Conservation (phyloP, 2,888 invertebrate species). For the Eurytoma adleriae region DNA sequence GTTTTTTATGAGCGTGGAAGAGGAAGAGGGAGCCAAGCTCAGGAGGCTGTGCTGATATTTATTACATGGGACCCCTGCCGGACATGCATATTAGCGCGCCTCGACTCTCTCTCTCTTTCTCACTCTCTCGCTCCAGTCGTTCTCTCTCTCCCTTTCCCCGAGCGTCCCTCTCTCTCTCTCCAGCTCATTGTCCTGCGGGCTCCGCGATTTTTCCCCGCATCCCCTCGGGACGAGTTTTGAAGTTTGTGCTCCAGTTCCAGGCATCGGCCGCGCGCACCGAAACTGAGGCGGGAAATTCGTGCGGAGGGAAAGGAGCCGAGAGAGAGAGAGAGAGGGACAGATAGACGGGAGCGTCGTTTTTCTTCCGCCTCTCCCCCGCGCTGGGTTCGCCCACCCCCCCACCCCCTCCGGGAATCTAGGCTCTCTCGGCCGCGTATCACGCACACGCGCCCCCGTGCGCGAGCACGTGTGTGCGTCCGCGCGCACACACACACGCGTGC, state of each 20-base stretch:
- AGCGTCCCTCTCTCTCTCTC: neutral
- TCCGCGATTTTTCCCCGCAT: neutral
- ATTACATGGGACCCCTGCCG: slow-evolving; percentile 74
- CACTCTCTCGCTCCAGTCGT: slow-evolving; percentile 30
- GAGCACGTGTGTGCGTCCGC: neutral
- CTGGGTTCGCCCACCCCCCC: neutral
- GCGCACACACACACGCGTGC: neutral
- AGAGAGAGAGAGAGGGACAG: neutral
- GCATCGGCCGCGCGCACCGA: neutral
- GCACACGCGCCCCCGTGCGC: neutral
- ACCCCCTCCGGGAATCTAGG: neutral
- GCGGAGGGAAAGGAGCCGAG: neutral
- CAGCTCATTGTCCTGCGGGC: neutral
- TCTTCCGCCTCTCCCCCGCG: neutral
- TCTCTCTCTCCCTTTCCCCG: neutral
- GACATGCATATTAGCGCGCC: slow-evolving; percentile 73
- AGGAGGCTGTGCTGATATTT: slow-evolving; percentile 63
- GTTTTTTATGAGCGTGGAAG: slow-evolving; percentile 76
- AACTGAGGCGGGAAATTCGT: neutral
- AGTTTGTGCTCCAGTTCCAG: slow-evolving; percentile 32
- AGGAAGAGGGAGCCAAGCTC: slow-evolving; percentile 72
- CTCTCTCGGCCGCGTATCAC: neutral
- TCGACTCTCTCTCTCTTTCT: slow-evolving; percentile 45
- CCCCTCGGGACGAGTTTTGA: slow-evolving; percentile 8
- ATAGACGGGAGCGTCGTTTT: no score